These are phyloP conservation scores for Caenorhabditis sp. DNA, from an alignment of 2,888 invertebrate genomes.

Conservation along the genomic window DNA sequence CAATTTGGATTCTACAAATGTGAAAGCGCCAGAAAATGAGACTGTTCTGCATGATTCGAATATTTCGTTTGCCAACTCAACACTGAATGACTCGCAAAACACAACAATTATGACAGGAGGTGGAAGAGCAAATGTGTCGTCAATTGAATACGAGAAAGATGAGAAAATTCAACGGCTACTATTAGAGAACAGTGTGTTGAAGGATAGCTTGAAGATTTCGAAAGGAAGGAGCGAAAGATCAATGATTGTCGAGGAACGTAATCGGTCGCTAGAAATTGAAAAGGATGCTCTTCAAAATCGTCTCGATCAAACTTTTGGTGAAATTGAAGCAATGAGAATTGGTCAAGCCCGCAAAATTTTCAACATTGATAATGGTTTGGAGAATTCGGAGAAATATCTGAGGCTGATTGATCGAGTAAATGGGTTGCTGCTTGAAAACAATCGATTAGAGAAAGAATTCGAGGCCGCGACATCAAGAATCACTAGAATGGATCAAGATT, in stretches of 20 bases:
- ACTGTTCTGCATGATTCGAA: slow-evolving; percentile 19
- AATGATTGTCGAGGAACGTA: slow-evolving; percentile 32
- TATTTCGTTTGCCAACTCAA: not conserved
- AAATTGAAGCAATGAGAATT: slow-evolving; percentile 36
- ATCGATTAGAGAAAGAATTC: slow-evolving; percentile 32
- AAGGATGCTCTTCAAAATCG: not conserved
- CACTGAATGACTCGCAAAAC: not conserved
- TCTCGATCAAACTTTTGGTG: slow-evolving; percentile 32
- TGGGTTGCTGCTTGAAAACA: slow-evolving; percentile 25
- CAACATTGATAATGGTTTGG: slow-evolving; percentile 13
- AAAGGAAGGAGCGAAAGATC: slow-evolving; percentile 31
- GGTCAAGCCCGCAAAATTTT: slow-evolving; percentile 23
- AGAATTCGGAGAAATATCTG: slow-evolving; percentile 17
- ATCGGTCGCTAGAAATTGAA: too few species aligned
- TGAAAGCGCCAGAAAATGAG: slow-evolving; percentile 6
- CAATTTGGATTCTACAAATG: not conserved
- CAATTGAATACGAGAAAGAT: slow-evolving; percentile 37
- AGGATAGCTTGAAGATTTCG: slow-evolving; percentile 30
- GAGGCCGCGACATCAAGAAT: slow-evolving; percentile 35
- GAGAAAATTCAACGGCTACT: slow-evolving; percentile 39
- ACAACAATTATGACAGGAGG: slow-evolving; percentile 31
- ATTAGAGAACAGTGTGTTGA: slow-evolving; percentile 37
- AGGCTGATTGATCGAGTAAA: slow-evolving; percentile 26
- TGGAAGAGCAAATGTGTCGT: slow-evolving; percentile 15
- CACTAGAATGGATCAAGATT: slow-evolving; percentile 21